Evolutionary conservation across 2,797 vertebrate genomes (phyloP).

Genomic region (Hippopotamyrus pictus): DNA sequence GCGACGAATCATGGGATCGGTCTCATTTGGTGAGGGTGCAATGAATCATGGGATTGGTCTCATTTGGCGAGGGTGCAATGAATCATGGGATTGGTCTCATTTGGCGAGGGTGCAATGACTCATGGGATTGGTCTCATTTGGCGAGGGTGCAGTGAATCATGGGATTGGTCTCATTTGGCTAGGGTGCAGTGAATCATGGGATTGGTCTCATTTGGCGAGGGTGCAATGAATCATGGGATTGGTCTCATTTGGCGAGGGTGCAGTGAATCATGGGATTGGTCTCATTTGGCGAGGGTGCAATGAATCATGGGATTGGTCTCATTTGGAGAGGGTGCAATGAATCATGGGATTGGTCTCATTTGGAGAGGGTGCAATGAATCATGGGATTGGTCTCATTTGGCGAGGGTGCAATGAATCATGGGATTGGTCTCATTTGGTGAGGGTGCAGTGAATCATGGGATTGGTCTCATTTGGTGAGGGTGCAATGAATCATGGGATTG

Average conservation of each 20-base stretch:
- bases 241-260: background rate
- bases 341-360: too few species aligned
- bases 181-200: background rate
- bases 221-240: too few species aligned
- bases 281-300: background rate
- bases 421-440: too few species aligned
- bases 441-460: too few species aligned
- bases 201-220: background rate
- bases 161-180: background rate
- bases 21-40: background rate
- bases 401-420: too few species aligned
- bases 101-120: background rate
- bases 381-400: too few species aligned
- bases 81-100: background rate
- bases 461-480: too few species aligned
- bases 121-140: background rate
- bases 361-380: too few species aligned
- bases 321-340: too few species aligned
- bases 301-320: too few species aligned
- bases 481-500: background rate
- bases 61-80: background rate
- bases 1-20: background rate
- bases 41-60: too few species aligned
- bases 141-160: background rate
- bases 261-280: background rate